Evolutionary conservation across 1,140 invertebrate species (phyloP), one percentile per base, ranked within the genome.

Genomic region (Drosophila grimshawi): DNA sequence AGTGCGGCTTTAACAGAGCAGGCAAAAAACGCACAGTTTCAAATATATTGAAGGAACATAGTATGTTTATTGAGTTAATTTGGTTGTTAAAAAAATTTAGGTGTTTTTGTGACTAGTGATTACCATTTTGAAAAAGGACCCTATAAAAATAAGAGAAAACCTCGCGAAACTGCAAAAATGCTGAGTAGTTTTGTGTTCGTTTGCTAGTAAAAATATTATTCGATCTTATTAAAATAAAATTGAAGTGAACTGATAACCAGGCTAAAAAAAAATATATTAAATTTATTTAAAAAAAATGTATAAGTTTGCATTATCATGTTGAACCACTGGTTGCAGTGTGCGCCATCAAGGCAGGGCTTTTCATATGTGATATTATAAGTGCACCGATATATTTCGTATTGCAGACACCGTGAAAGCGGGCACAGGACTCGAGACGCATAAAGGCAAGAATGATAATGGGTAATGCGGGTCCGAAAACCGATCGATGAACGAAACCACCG

Each of bases 381-480:
- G 97, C 97, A 92, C 97, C 97, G 39, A 93, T 98, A 1, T 98
- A 98, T 93, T 94, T 97, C 71, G 93, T 98, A 45, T 93, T 98
- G 49, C 97, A 98, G 91, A 94, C 95, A 78, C 98, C 98, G 59
- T 98, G 97, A 96, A 95, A 95, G 90, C 95, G 95, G 80, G 94
- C 95, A 48, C 94, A 95, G 57, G 93, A 95, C 41, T 96, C 96
- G 5, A 94, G 95, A 49, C 94, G 95, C 76, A 94, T 96, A 33
- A 43, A 92, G 92, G 91, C 92, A 55, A 92, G 91, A 77, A 73
- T 91, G 49, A 76, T 92, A 7, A 80, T 52, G 53, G 78, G 52
- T 39, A 92, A 92, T 71, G 83, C 92, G n/a, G 81, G 88, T 62
- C 93, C 95, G 53, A 93, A 98, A 45, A 96, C 95, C 7, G 97